These are phyloP conservation scores for Catocala nupta DNA, from an alignment of 2,888 invertebrate genomes.

Conservation along the genomic window DNA sequence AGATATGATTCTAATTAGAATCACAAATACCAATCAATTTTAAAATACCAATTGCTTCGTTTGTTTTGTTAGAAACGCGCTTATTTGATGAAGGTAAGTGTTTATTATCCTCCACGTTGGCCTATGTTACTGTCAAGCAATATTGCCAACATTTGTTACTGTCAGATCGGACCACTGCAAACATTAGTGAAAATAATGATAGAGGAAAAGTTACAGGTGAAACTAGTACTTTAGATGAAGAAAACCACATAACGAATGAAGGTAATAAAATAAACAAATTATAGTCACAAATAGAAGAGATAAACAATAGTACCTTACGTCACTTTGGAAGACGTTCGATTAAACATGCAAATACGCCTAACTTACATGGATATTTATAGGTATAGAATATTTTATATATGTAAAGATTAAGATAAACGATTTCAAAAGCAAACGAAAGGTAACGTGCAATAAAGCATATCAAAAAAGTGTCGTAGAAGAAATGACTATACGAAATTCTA, in stretches of 20 bases:
- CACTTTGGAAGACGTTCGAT: conserved; percentile 87
- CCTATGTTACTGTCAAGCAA: neutral
- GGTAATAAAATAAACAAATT: conserved; percentile 23
- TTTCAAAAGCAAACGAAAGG: conserved; percentile 57
- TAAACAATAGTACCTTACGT: conserved; percentile 73
- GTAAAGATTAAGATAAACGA: conserved; percentile 53
- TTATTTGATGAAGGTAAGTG: neutral
- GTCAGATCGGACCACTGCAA: conserved; percentile 37
- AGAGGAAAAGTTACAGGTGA: conserved; percentile 25
- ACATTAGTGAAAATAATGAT: conserved; percentile 24
- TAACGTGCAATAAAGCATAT: conserved; percentile 77
- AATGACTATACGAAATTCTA: conserved; percentile 81
- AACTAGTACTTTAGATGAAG: conserved; percentile 18
- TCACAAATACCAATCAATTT: too few species aligned
- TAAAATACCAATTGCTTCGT: too few species aligned
- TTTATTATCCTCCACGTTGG: neutral
- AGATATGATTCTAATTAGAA: too few species aligned
- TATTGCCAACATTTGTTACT: conserved; percentile 4
- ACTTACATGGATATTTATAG: conserved; percentile 75
- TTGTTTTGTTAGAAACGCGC: neutral
- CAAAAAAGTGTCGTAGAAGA: conserved; percentile 74
- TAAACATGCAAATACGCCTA: conserved; percentile 82
- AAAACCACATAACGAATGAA: conserved; percentile 30
- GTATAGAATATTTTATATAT: conserved; percentile 67
- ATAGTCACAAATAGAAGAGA: conserved; percentile 41